Conservation (phyloP, 2,888 invertebrate genomes). For the Steinernema scapterisci region DNA sequence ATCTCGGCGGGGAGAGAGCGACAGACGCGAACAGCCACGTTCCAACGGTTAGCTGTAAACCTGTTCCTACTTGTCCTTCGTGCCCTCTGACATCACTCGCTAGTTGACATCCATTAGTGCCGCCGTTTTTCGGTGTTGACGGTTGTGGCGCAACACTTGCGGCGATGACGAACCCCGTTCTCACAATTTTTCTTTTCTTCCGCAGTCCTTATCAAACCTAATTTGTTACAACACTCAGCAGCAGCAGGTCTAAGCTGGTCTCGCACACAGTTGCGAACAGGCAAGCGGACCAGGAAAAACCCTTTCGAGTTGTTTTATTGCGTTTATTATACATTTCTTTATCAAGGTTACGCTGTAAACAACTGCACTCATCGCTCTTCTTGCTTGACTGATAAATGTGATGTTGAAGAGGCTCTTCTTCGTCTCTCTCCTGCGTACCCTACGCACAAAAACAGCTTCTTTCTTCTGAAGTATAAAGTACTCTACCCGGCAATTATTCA, state of each 20-base stretch:
- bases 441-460: conserved; percentile 10
- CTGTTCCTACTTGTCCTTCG: conserved; percentile 22
- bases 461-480: neutral
- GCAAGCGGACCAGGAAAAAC: too few relatives aligned
- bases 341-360: conserved; percentile 31
- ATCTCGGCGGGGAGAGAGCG: too few relatives aligned
- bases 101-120: conserved; percentile 24
- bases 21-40: conserved; percentile 10
- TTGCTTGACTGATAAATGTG: conserved; percentile 23
- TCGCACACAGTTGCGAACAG: neutral
- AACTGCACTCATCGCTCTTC: conserved; percentile 23
- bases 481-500: too few relatives aligned
- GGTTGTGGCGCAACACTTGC: conserved; percentile 5
- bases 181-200: conserved; percentile 4
- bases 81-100: conserved; percentile 29
- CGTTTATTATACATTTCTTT: conserved; percentile 14
- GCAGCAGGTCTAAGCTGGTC: neutral
- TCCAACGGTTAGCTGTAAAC: conserved; percentile 28
- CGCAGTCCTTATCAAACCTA: neutral
- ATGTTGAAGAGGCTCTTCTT: conserved; percentile 22
- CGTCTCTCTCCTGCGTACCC: neutral
- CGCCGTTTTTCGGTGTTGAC: conserved; percentile 16
- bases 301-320: neutral
- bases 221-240: neutral
- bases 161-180: neutral